A percentile compares a stretch with the other conserved stretches of the same genome.
Evolutionary conservation across 2,113 vertebrate species (phyloP).

Genomic region (Gymnogyps californianus): DNA sequence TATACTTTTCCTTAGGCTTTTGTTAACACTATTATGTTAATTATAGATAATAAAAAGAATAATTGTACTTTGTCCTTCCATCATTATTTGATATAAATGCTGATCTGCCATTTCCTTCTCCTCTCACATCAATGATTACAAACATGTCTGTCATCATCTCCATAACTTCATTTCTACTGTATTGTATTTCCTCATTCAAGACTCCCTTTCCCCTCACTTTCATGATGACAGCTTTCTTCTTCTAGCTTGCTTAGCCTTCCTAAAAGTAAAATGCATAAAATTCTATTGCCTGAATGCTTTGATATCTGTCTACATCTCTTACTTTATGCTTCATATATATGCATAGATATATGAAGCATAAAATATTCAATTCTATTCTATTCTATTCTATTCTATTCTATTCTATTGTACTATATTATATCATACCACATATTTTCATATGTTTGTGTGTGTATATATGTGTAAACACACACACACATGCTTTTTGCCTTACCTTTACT

Average conservation of each 20-base stretch:
- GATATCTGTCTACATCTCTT: not conserved
- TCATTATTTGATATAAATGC: not conserved
- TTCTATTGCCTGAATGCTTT: not conserved
- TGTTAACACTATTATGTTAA: not conserved
- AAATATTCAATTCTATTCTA: not conserved
- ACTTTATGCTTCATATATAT: not conserved
- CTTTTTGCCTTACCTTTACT: not conserved
- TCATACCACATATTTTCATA: not conserved
- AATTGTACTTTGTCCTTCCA: not conserved
- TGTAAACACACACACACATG: accelerated
- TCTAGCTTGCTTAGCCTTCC: not conserved
- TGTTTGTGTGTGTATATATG: not conserved
- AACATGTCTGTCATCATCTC: not conserved
- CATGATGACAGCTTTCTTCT: not conserved
- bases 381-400: too few relatives aligned
- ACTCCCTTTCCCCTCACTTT: not conserved
- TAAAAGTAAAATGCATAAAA: not conserved
- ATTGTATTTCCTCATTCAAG: not conserved
- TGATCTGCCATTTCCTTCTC: not conserved
- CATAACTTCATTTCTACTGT: not conserved
- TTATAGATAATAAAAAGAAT: not conserved
- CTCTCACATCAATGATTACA: not conserved
- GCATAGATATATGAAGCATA: not conserved
- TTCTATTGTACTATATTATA: too few relatives aligned
- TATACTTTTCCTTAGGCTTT: not conserved